phyloP scores from a whole-genome alignment of 2,888 invertebrate genomes.

The Melanophora roralis region DNA sequence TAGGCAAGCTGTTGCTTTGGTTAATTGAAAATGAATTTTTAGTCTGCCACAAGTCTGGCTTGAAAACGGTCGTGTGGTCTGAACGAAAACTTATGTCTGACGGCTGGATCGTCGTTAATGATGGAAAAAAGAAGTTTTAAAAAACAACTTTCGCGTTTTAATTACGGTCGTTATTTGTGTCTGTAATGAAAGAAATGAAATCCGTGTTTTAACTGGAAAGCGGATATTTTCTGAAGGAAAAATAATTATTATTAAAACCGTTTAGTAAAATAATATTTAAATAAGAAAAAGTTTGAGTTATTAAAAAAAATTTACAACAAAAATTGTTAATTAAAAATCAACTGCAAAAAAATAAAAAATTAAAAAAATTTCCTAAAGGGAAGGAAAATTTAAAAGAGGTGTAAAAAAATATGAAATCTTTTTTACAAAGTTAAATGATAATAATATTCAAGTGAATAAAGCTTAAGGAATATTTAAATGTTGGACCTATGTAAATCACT shows the following conservation, averaged over 20 bases:
- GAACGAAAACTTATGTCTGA: slow-evolving; percentile 12
- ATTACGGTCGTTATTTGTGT: slow-evolving; percentile 37
- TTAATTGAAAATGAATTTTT: slow-evolving; percentile 64
- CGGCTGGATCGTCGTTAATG: neutral
- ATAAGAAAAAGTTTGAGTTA: neutral
- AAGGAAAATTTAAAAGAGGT: neutral
- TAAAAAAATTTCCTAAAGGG: neutral
- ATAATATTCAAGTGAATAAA: too few relatives aligned
- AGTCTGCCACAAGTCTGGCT: slow-evolving; percentile 74
- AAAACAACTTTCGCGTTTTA: slow-evolving; percentile 56
- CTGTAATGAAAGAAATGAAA: slow-evolving; percentile 41
- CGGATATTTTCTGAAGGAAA: slow-evolving; percentile 37
- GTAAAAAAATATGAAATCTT: too few relatives aligned
- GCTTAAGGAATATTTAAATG: too few relatives aligned
- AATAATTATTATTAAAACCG: neutral
- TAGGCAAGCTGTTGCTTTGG: slow-evolving; percentile 36
- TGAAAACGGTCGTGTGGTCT: slow-evolving; percentile 69
- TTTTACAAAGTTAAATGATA: too few relatives aligned
- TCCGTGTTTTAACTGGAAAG: slow-evolving; percentile 53
- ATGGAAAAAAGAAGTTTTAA: slow-evolving; percentile 50
- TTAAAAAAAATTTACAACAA: slow-evolving; percentile 2
- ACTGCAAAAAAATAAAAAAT: neutral
- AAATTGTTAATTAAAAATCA: slow-evolving; percentile 10
- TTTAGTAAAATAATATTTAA: neutral
- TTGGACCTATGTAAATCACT: too few relatives aligned